Conservation (phyloP, 2,797 vertebrate species). For the Malacoctenus gilli region DNA sequence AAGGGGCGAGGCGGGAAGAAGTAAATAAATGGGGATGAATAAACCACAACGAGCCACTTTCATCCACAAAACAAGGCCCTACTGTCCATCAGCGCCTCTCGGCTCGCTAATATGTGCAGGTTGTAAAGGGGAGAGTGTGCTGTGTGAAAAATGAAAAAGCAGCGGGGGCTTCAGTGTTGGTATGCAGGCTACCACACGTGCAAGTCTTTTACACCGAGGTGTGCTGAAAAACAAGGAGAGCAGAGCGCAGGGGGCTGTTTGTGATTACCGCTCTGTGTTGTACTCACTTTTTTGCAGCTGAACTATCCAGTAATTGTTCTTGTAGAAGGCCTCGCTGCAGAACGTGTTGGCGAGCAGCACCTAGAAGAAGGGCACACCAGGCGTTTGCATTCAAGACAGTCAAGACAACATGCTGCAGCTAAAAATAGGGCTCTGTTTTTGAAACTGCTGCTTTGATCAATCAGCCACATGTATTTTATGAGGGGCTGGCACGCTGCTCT, state of each 20-base stretch:
- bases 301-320: constrained; percentile 88
- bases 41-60: constrained; percentile 15
- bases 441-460: no score
- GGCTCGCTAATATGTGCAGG: constrained; percentile 4
- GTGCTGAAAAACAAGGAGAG: constrained; percentile 46
- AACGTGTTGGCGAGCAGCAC: constrained; percentile 91
- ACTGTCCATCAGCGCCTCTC: no score
- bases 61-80: constrained; percentile 1
- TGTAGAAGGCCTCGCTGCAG: constrained; percentile 87
- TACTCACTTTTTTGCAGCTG: constrained; percentile 90
- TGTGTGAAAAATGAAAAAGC: constrained; percentile 47
- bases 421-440: no score
- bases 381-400: no score
- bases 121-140: constrained; percentile 19
- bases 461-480: no score
- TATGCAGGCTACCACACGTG: constrained; percentile 61
- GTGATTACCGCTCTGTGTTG: constrained; percentile 64
- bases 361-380: constrained; percentile 66
- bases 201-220: constrained; percentile 61
- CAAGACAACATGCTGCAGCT: no score
- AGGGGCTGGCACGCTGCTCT: no score
- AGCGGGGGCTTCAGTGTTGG: constrained; percentile 16
- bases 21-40: constrained; percentile 4
- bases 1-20: no score
- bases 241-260: constrained; percentile 53